These are phyloP conservation scores for Xestia xanthographa DNA, from an alignment of 2,888 invertebrate species.

Conservation along the genomic window DNA sequence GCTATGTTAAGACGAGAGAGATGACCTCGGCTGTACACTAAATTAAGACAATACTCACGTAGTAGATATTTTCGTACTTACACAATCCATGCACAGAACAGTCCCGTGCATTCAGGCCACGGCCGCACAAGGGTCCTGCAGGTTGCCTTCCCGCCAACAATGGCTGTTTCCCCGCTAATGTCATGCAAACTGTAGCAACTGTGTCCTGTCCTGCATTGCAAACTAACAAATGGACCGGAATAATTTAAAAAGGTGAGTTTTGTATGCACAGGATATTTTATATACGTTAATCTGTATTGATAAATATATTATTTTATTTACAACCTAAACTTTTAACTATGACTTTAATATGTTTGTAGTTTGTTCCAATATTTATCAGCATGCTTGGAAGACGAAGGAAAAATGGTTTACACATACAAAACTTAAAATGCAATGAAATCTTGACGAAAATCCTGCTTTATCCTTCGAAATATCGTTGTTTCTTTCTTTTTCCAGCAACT, in stretches of 20 bases:
- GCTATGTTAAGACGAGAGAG: too few relatives aligned
- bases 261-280: constrained; percentile 1
- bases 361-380: not conserved
- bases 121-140: constrained; percentile 9
- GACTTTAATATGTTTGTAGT: not conserved
- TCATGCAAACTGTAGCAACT: constrained; percentile 41
- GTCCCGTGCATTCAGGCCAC: constrained; percentile 7
- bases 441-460: not conserved
- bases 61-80: not conserved
- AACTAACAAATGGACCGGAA: constrained; percentile 35
- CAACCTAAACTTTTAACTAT: not conserved
- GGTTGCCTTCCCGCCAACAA: not conserved
- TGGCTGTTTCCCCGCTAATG: constrained; percentile 19
- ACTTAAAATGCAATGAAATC: not conserved
- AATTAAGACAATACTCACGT: constrained; percentile 27
- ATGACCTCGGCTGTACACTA: not conserved
- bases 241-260: constrained; percentile 30
- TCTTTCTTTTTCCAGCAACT: not conserved
- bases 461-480: not conserved
- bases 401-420: not conserved
- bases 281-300: not conserved
- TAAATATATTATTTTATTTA: not conserved
- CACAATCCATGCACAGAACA: constrained; percentile 8
- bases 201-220: constrained; percentile 18
- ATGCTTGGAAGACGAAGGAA: not conserved